Conservation (phyloP, 1,140 invertebrate genomes). For the Drosophila leontia region DNA sequence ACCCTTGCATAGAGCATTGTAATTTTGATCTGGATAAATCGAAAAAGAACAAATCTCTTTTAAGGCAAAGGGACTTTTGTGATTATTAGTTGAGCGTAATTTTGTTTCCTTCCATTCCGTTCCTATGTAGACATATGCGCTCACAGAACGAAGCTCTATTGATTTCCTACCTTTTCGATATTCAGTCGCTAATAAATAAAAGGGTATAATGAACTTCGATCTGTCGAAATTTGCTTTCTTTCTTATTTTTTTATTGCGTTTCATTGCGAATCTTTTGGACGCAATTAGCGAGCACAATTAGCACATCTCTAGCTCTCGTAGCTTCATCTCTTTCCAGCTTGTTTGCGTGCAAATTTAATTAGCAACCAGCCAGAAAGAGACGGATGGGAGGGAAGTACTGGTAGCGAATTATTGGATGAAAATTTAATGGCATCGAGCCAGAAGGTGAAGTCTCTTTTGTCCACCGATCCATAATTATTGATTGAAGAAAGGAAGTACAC, state of each 20-base stretch:
- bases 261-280: slow-evolving; percentile 50
- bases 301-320: slow-evolving; percentile 61
- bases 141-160: too few species aligned
- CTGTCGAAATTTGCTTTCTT: not conserved
- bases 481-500: slow-evolving; percentile 26
- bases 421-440: slow-evolving; percentile 25
- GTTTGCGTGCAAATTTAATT: slow-evolving; percentile 68
- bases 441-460: slow-evolving; percentile 24
- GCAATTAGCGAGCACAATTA: slow-evolving; percentile 71
- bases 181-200: not conserved
- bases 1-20: slow-evolving; percentile 1
- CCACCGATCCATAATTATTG: slow-evolving; percentile 14
- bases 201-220: not conserved
- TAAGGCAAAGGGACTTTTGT: not conserved
- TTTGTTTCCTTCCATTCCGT: not conserved
- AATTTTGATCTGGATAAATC: not conserved
- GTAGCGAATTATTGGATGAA: slow-evolving; percentile 23
- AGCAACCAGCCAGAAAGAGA: slow-evolving; percentile 27
- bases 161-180: not conserved
- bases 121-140: not conserved
- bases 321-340: slow-evolving; percentile 16
- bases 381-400: slow-evolving; percentile 8
- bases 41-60: not conserved
- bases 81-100: not conserved
- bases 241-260: slow-evolving; percentile 25